A percentile compares a stretch with the other conserved stretches of the same genome.
Evolutionary conservation across 2,797 vertebrate genomes (phyloP).

Genomic region (Pelochelys cantorii): DNA sequence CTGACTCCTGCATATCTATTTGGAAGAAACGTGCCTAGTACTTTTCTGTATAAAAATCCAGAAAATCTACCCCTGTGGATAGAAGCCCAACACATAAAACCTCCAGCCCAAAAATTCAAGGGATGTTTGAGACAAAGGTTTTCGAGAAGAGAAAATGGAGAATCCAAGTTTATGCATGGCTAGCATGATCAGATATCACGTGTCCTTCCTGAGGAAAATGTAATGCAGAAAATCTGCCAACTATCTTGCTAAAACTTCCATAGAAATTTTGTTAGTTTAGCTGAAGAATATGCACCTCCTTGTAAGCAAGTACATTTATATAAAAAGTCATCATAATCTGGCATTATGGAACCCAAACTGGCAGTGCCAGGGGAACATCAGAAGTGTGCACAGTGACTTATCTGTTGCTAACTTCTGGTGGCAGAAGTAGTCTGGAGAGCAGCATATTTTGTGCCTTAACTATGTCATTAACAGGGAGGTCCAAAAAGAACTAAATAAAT

Average conservation of each 20-base stretch:
- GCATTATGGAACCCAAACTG: background rate
- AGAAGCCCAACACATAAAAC: background rate
- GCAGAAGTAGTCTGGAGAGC: conserved; percentile 47
- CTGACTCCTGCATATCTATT: background rate
- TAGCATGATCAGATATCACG: background rate
- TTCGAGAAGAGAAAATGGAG: background rate
- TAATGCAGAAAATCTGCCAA: background rate
- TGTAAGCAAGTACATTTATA: background rate
- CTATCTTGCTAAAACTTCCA: background rate
- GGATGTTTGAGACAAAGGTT: background rate
- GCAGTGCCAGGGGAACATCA: conserved; percentile 38
- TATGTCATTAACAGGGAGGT: conserved; percentile 55
- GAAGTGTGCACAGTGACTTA: conserved; percentile 58
- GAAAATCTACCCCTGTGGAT: background rate
- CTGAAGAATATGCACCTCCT: background rate
- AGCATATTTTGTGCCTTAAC: conserved; percentile 71
- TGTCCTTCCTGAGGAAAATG: background rate
- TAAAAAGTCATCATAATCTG: conserved; percentile 5
- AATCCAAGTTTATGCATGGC: background rate
- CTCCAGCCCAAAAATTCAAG: background rate
- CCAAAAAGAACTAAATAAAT: too few relatives aligned
- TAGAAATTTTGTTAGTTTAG: background rate
- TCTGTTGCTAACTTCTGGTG: conserved; percentile 52
- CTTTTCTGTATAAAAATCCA: background rate
- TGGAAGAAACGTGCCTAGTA: background rate